phyloP scores from a whole-genome alignment of 2,113 vertebrate species.

The Pelodiscus sinensis region DNA sequence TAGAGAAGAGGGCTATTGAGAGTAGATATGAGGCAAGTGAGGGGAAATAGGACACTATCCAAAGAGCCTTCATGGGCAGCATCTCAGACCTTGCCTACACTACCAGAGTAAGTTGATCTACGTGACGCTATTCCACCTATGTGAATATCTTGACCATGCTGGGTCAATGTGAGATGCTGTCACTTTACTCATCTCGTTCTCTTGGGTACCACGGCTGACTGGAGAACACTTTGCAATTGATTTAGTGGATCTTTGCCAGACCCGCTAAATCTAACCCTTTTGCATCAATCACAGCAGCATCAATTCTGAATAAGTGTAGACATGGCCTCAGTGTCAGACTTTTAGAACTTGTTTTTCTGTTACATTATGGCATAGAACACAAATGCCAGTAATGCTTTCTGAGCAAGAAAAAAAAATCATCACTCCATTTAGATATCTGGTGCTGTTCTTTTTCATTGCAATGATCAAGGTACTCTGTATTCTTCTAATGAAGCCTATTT shows the following conservation, averaged over 20 bases:
- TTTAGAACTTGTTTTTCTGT: neutral
- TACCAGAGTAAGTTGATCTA: too few relatives aligned
- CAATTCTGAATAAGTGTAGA: too few relatives aligned
- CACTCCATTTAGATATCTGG: neutral
- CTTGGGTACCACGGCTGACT: too few relatives aligned
- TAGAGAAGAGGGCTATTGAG: neutral
- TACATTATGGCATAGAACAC: neutral
- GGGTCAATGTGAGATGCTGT: too few relatives aligned
- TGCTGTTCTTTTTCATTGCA: conserved; percentile 42
- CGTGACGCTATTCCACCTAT: too few relatives aligned
- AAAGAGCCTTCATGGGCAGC: rapidly evolving
- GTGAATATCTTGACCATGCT: too few relatives aligned
- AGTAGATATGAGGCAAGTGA: neutral
- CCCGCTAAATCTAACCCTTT: too few relatives aligned
- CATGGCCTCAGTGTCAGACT: neutral
- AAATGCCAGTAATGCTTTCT: neutral
- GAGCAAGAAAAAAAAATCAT: conserved; percentile 28
- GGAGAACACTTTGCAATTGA: too few relatives aligned
- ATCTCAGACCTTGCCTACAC: too few relatives aligned
- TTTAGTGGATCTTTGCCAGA: too few relatives aligned
- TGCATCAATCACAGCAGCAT: too few relatives aligned
- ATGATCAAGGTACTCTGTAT: neutral
- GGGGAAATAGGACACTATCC: neutral
- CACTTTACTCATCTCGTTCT: too few relatives aligned
- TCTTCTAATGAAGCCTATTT: conserved; percentile 51